phyloP scores from a whole-genome alignment of 1,140 invertebrate genomes.

The Penaeus vannamei region DNA sequence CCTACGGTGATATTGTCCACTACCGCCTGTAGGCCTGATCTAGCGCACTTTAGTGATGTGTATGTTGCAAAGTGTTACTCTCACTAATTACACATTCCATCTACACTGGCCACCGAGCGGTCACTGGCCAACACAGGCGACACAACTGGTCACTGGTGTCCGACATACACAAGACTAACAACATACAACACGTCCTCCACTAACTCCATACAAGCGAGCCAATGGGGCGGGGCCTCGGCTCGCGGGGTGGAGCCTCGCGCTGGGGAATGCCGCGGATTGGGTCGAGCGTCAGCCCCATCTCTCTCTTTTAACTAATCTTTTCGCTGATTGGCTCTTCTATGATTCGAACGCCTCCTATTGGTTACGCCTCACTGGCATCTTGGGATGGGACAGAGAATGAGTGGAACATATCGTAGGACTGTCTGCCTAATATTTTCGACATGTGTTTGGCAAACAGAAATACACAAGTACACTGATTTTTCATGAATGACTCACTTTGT shows the following conservation, averaged over 20 bases:
- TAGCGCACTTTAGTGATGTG: slow-evolving; percentile 63
- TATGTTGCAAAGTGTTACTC: slow-evolving; percentile 59
- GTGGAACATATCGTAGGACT: slow-evolving; percentile 68
- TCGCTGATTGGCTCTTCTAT: slow-evolving; percentile 53
- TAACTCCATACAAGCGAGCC: slow-evolving; percentile 67
- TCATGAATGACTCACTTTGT: slow-evolving; percentile 67
- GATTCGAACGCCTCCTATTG: slow-evolving; percentile 53
- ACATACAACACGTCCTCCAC: slow-evolving; percentile 64
- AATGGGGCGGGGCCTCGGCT: slow-evolving; percentile 60
- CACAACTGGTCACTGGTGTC: slow-evolving; percentile 65
- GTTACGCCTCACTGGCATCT: slow-evolving; percentile 65
- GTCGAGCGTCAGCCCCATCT: slow-evolving; percentile 43
- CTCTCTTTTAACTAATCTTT: slow-evolving; percentile 65
- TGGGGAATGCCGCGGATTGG: slow-evolving; percentile 39
- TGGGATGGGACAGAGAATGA: slow-evolving; percentile 68
- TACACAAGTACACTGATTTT: slow-evolving; percentile 68
- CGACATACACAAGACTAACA: slow-evolving; percentile 66
- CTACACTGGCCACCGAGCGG: slow-evolving; percentile 63
- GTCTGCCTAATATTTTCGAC: slow-evolving; percentile 68
- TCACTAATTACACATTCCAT: slow-evolving; percentile 65
- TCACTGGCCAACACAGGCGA: slow-evolving; percentile 67
- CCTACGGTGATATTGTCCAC: slow-evolving; percentile 49
- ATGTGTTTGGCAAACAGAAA: slow-evolving; percentile 68
- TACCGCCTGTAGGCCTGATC: slow-evolving; percentile 47
- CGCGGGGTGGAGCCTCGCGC: slow-evolving; percentile 45